phyloP scores from a whole-genome alignment of 2,797 vertebrate species.

The Hozukius guyotensis region DNA sequence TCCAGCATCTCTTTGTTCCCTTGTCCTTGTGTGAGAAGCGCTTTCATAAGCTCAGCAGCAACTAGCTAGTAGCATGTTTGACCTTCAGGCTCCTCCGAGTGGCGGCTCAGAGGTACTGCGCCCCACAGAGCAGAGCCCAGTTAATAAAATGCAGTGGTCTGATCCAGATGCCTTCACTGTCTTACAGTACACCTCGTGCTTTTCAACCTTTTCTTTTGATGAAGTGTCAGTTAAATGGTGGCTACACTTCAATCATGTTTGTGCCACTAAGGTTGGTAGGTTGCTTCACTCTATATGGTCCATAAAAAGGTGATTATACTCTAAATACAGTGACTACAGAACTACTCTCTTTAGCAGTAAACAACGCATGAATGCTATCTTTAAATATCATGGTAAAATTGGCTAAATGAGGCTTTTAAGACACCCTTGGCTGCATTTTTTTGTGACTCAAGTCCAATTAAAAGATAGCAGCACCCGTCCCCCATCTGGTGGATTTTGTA shows the following conservation, averaged over 20 bases:
- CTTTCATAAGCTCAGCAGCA: conserved; percentile 76
- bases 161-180: conserved; percentile 24
- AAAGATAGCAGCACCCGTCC: conserved; percentile 14
- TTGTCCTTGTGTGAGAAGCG: conserved; percentile 76
- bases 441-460: not conserved
- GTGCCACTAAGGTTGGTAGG: not conserved
- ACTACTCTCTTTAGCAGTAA: not conserved
- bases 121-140: conserved; percentile 4
- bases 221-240: not conserved
- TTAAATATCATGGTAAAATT: not conserved
- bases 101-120: conserved; percentile 61
- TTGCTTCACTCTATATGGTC: not conserved
- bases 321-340: not conserved
- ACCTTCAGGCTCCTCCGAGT: conserved; percentile 80
- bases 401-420: not conserved
- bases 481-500: conserved; percentile 66
- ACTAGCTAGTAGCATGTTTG: conserved; percentile 78
- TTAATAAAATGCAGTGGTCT: not conserved
- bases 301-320: not conserved
- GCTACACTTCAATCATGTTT: not conserved
- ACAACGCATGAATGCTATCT: not conserved
- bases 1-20: conserved; percentile 81
- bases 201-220: not conserved
- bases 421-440: not conserved
- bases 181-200: not conserved